These are phyloP conservation scores for Chionomys nivalis DNA, from an alignment of 2,113 vertebrate species.

Conservation along the genomic window DNA sequence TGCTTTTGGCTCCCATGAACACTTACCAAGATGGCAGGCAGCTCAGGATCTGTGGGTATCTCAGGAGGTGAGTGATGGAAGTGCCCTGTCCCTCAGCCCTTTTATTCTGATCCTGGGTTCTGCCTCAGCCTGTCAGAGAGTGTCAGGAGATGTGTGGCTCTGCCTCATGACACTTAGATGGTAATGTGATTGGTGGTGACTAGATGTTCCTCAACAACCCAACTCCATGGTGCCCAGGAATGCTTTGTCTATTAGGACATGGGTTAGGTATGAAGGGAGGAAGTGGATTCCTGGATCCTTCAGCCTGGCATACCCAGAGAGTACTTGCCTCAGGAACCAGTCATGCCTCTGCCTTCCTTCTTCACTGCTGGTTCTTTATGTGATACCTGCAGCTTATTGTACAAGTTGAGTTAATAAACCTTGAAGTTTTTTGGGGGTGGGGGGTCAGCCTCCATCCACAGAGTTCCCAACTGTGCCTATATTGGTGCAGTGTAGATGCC, in stretches of 20 bases:
- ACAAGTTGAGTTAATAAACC: too few relatives aligned
- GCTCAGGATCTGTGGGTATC: neutral
- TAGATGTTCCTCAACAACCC: neutral
- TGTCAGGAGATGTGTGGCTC: neutral
- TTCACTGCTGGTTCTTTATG: neutral
- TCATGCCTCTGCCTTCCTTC: neutral
- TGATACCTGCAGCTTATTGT: neutral
- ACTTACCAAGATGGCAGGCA: slow-evolving; percentile 27
- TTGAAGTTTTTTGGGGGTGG: neutral
- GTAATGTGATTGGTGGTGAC: neutral
- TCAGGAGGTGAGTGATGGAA: neutral
- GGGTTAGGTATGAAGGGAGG: neutral
- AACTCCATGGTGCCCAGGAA: neutral
- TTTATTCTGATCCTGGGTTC: slow-evolving; percentile 38
- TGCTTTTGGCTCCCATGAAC: neutral
- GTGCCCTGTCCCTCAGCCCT: neutral
- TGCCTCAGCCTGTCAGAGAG: neutral
- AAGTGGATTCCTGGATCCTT: neutral
- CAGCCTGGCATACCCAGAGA: neutral
- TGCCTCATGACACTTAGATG: neutral
- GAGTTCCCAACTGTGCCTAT: neutral
- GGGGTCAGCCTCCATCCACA: neutral
- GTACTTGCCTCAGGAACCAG: too few relatives aligned
- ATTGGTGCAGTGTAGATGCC: neutral
- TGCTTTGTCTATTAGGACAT: too few relatives aligned